phyloP scores from a whole-genome alignment of 1,140 invertebrate genomes.

The Trichomalopsis sarcophagae region DNA sequence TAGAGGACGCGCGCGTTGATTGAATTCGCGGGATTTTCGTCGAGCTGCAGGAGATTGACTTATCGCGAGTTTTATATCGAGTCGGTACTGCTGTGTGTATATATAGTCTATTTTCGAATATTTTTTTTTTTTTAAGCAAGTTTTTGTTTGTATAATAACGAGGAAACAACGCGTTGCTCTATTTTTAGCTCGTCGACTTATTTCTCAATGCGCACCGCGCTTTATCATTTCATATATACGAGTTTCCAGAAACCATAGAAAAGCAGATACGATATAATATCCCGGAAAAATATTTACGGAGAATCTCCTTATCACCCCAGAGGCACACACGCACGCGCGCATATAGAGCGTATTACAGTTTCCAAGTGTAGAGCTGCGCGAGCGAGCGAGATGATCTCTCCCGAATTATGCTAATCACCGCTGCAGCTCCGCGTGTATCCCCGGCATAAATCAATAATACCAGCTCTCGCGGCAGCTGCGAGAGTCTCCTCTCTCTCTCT shows the following conservation, averaged over 20 bases:
- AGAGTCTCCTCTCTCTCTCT: too few relatives aligned
- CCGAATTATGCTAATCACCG: not conserved
- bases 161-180: too few relatives aligned
- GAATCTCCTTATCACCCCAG: too few relatives aligned
- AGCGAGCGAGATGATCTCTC: not conserved
- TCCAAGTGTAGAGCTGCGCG: not conserved
- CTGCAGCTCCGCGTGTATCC: not conserved
- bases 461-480: too few relatives aligned
- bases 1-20: not conserved
- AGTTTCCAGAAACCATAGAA: not conserved
- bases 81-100: too few relatives aligned
- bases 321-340: too few relatives aligned
- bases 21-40: not conserved
- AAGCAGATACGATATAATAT: not conserved
- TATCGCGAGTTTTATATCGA: too few relatives aligned
- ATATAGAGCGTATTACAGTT: not conserved
- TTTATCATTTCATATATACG: not conserved
- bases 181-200: not conserved
- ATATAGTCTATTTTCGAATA: too few relatives aligned
- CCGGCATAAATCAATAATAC: conserved; percentile 4
- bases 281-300: too few relatives aligned
- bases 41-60: too few relatives aligned
- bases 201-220: not conserved
- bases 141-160: too few relatives aligned
- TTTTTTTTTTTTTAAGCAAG: not conserved